These are phyloP conservation scores for Drosophila rubida DNA, from an alignment of 2,888 invertebrate species.

Conservation along the genomic window DNA sequence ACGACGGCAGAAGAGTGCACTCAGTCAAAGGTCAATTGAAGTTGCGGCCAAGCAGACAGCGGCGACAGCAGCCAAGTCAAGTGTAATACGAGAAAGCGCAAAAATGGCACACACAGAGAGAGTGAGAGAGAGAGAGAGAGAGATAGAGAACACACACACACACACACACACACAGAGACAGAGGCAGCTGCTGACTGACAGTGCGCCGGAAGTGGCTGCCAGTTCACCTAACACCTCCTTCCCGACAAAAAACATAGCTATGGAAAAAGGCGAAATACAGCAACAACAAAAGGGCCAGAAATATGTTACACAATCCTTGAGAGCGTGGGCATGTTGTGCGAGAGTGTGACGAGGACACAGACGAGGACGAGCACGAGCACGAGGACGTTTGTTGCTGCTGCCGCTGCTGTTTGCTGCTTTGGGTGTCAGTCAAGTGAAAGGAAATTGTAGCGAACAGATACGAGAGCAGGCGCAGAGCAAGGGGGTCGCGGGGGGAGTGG, in stretches of 20 bases:
- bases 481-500: not conserved
- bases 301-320: slow-evolving; percentile 79
- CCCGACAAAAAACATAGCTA: slow-evolving; percentile 14
- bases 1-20: slow-evolving; percentile 25
- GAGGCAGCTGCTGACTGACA: slow-evolving; percentile 57
- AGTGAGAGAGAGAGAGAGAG: not conserved
- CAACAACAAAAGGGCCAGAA: slow-evolving; percentile 50
- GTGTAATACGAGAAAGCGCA: slow-evolving; percentile 73
- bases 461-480: not conserved
- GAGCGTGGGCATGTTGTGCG: not conserved
- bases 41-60: slow-evolving; percentile 59
- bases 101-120: slow-evolving; percentile 60
- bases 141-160: slow-evolving; percentile 30
- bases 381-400: slow-evolving; percentile 44
- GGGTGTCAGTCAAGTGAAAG: slow-evolving; percentile 80
- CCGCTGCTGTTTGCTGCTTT: slow-evolving; percentile 49
- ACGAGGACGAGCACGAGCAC: slow-evolving; percentile 38
- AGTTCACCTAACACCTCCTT: slow-evolving; percentile 46
- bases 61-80: slow-evolving; percentile 60
- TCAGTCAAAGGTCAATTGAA: slow-evolving; percentile 80
- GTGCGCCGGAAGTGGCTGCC: slow-evolving; percentile 72
- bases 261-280: slow-evolving; percentile 13
- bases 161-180: slow-evolving; percentile 34
- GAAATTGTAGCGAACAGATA: slow-evolving; percentile 69
- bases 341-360: slow-evolving; percentile 13